A percentile compares a stretch with the other conserved stretches of the same genome.
phyloP scores from a whole-genome alignment of 2,888 invertebrate genomes.

The Deilephila elpenor region DNA sequence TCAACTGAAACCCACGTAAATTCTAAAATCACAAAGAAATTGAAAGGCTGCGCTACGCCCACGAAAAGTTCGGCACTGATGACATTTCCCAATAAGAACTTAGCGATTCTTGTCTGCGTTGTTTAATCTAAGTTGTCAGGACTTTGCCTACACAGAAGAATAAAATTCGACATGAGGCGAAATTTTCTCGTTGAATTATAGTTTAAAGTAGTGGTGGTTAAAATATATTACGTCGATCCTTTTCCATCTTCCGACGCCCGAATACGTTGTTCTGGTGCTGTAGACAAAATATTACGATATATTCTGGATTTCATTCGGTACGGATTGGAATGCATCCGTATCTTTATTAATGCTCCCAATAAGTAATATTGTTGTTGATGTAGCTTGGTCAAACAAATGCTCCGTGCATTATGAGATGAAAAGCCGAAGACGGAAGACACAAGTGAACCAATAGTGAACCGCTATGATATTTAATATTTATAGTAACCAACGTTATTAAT shows the following conservation, averaged over 20 bases:
- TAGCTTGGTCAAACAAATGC: background rate
- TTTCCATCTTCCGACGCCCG: too few species aligned
- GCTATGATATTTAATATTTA: background rate
- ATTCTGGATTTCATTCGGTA: too few species aligned
- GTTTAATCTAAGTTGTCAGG: too few species aligned
- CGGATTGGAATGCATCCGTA: background rate
- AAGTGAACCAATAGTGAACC: conserved; percentile 5
- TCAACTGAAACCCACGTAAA: background rate
- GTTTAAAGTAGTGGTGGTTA: too few species aligned
- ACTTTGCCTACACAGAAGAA: too few species aligned
- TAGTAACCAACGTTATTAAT: background rate
- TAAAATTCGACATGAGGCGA: too few species aligned
- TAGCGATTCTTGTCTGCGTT: background rate
- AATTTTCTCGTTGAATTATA: too few species aligned
- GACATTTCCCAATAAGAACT: conserved; percentile 6
- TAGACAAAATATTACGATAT: too few species aligned
- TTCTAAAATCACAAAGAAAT: background rate
- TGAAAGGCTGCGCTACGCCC: background rate
- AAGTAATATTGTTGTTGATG: conserved; percentile 12
- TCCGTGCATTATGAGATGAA: conserved; percentile 4
- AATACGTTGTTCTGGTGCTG: too few species aligned
- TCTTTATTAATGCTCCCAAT: background rate
- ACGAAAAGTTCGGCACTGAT: background rate
- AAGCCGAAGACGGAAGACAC: background rate
- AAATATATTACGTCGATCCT: too few species aligned